A percentile compares a stretch with the other conserved stretches of the same genome.
These are phyloP conservation scores for Lepilemur septentrionalis DNA, from an alignment of 2,797 vertebrate species.

Conservation along the genomic window DNA sequence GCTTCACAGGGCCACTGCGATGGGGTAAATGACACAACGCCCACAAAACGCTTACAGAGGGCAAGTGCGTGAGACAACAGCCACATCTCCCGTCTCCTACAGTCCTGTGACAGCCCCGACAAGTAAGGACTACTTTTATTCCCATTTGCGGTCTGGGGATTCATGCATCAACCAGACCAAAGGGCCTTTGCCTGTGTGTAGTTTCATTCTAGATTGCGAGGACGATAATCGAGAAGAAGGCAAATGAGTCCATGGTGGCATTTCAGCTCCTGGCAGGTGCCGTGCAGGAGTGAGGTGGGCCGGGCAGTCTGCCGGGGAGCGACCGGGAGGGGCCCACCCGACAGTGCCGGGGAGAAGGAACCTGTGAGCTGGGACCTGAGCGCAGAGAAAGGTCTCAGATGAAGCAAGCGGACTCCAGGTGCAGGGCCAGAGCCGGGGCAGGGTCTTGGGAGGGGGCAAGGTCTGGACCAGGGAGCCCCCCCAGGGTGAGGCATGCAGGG, in stretches of 20 bases:
- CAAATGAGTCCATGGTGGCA: fast-evolving
- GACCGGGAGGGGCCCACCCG: not conserved
- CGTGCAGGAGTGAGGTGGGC: not conserved
- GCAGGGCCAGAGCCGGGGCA: fast-evolving
- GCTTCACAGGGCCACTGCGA: not conserved
- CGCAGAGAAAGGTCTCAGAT: not conserved
- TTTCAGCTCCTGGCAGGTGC: not conserved
- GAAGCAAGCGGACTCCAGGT: not conserved
- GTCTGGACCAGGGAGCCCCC: too few species aligned
- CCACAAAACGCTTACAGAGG: not conserved
- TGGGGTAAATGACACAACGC: not conserved
- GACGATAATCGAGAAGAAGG: too few species aligned
- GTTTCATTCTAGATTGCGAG: not conserved
- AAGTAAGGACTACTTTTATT: not conserved
- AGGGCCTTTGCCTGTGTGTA: not conserved
- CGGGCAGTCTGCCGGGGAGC: not conserved
- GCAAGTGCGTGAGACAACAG: fast-evolving
- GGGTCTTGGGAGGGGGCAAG: not conserved
- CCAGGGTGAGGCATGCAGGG: fast-evolving
- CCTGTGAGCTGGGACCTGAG: not conserved
- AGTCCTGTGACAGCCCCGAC: not conserved
- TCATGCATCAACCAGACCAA: not conserved
- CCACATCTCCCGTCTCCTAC: fast-evolving
- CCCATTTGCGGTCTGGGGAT: not conserved
- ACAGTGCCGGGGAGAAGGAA: fast-evolving